phyloP scores from a whole-genome alignment of 2,797 vertebrate genomes.

The Oophaga sylvatica region DNA sequence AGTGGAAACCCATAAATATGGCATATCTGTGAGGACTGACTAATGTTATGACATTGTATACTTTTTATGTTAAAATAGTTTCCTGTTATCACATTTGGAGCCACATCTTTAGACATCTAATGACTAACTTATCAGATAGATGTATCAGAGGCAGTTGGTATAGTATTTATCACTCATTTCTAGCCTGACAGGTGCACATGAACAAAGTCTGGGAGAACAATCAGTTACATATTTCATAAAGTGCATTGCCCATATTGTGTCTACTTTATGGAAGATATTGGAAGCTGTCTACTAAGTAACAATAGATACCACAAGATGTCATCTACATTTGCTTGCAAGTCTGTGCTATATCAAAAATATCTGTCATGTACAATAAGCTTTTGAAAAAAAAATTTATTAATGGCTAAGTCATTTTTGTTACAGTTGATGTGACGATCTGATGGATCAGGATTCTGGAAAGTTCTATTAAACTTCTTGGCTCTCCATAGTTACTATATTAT shows the following conservation, averaged over 20 bases:
- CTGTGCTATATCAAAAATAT: conserved; percentile 57
- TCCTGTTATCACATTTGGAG: too few relatives aligned
- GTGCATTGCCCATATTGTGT: not conserved
- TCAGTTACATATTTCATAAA: conserved; percentile 28
- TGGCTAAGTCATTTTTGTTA: conserved; percentile 64
- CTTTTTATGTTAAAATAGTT: too few relatives aligned
- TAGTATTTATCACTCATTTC: not conserved
- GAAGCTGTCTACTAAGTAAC: conserved; percentile 8
- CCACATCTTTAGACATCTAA: not conserved
- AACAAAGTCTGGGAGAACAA: conserved; percentile 18
- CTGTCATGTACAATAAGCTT: conserved; percentile 68
- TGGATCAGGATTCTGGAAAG: not conserved
- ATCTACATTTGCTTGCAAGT: conserved; percentile 40
- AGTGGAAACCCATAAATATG: too few relatives aligned
- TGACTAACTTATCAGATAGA: not conserved
- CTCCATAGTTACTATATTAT: not conserved
- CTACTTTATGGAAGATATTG: conserved; percentile 1
- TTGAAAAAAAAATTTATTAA: conserved; percentile 65
- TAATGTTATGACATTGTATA: too few relatives aligned
- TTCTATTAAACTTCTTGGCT: not conserved
- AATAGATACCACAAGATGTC: conserved; percentile 8
- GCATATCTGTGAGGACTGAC: too few relatives aligned
- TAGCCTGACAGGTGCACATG: not conserved
- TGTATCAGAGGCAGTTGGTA: not conserved
- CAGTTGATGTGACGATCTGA: conserved; percentile 53